phyloP scores from a whole-genome alignment of 1,140 invertebrate species.

The Pogonomyrmex barbatus region DNA sequence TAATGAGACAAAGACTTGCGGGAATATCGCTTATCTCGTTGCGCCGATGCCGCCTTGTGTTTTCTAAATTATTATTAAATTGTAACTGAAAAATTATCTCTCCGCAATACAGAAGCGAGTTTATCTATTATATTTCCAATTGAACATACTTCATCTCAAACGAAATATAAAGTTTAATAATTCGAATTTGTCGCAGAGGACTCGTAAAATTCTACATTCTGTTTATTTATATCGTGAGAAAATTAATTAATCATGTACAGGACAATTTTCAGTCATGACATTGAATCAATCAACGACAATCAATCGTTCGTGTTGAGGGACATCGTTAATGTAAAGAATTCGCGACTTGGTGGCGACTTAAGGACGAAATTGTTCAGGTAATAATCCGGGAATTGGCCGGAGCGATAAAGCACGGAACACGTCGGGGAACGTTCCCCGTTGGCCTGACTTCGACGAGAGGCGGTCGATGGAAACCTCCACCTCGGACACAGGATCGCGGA shows the following conservation, averaged over 20 bases:
- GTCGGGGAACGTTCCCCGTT: conserved; percentile 8
- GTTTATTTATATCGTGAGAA: too few relatives aligned
- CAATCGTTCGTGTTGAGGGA: neutral
- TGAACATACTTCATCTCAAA: too few relatives aligned
- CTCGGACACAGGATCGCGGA: conserved; percentile 16
- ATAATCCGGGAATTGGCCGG: conserved; percentile 1
- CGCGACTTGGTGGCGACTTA: neutral
- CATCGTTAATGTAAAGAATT: neutral
- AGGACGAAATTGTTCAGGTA: conserved; percentile 16
- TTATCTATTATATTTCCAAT: too few relatives aligned
- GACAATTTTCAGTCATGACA: too few relatives aligned
- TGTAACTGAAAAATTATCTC: neutral
- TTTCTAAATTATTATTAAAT: neutral
- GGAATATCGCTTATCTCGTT: neutral
- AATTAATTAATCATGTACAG: too few relatives aligned
- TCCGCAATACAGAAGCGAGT: too few relatives aligned
- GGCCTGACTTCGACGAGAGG: neutral
- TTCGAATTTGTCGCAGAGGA: too few relatives aligned
- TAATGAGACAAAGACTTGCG: neutral
- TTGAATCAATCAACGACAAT: neutral
- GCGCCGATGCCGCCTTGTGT: neutral
- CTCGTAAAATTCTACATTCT: too few relatives aligned
- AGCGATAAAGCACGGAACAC: neutral
- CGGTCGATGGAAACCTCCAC: conserved; percentile 31
- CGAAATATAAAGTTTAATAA: too few relatives aligned